A percentile compares a stretch with the other conserved stretches of the same genome.
Evolutionary conservation across 2,797 vertebrate species (phyloP).

Genomic region (Hydrocynus forskahlii): DNA sequence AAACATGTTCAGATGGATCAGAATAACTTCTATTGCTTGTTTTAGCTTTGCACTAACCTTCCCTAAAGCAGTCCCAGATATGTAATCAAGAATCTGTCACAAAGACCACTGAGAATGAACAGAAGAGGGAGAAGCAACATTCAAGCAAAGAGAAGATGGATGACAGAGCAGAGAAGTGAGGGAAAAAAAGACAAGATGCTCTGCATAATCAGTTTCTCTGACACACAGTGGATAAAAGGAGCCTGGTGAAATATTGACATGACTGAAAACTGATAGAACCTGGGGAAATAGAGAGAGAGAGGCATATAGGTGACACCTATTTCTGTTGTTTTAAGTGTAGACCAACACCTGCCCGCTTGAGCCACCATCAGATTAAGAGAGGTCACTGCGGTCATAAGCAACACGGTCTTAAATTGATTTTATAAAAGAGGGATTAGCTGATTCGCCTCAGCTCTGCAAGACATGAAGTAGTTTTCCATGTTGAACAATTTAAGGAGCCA

Average conservation of each 20-base stretch:
- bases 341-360: conserved; percentile 2
- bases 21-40: neutral
- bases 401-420: conserved; percentile 20
- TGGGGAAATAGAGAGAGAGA: neutral
- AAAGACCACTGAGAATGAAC: conserved; percentile 19
- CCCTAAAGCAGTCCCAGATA: neutral
- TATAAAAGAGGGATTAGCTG: conserved; percentile 23
- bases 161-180: conserved; percentile 55
- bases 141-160: conserved; percentile 5
- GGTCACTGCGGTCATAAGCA: conserved; percentile 19
- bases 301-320: neutral
- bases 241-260: conserved; percentile 18
- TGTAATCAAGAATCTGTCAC: neutral
- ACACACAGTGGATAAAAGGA: neutral
- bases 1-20: neutral
- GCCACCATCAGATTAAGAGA: conserved; percentile 4
- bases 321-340: neutral
- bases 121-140: conserved; percentile 13
- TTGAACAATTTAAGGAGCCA: neutral
- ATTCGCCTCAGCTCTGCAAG: neutral
- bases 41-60: neutral
- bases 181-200: conserved; percentile 5
- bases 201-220: neutral
- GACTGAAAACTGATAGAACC: conserved; percentile 16
- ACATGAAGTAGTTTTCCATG: neutral